phyloP scores from a whole-genome alignment of 2,797 vertebrate species.

The Malacoraja senta region DNA sequence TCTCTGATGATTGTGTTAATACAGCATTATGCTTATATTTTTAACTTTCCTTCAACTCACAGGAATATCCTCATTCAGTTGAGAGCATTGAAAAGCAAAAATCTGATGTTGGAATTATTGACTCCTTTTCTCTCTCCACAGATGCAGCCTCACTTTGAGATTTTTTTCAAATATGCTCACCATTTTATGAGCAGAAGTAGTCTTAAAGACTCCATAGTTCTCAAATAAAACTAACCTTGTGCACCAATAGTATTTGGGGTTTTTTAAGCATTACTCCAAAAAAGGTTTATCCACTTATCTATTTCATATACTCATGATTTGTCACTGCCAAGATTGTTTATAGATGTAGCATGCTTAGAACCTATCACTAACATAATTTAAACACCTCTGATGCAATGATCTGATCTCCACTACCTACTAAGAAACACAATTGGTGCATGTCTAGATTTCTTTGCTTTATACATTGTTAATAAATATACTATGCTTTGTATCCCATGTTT shows the following conservation, averaged over 20 bases:
- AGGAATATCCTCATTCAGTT: background rate
- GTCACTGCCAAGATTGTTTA: background rate
- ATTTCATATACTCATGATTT: background rate
- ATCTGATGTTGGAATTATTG: too few relatives aligned
- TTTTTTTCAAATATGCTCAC: too few relatives aligned
- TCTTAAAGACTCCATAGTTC: background rate
- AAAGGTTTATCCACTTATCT: background rate
- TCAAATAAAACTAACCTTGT: background rate
- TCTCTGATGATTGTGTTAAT: background rate
- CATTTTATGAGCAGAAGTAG: background rate
- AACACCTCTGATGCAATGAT: background rate
- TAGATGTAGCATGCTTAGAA: background rate
- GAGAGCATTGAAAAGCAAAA: background rate
- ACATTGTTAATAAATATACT: background rate
- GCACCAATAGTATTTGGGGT: background rate
- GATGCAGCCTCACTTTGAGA: too few relatives aligned
- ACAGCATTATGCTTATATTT: background rate
- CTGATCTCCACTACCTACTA: background rate
- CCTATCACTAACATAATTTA: background rate
- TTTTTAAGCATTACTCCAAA: background rate
- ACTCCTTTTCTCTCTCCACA: too few relatives aligned
- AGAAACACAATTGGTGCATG: background rate
- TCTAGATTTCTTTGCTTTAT: background rate
- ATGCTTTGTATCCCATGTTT: background rate
- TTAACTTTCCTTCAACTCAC: background rate